phyloP scores from a whole-genome alignment of 2,888 invertebrate genomes.

The Nebria brevicollis region DNA sequence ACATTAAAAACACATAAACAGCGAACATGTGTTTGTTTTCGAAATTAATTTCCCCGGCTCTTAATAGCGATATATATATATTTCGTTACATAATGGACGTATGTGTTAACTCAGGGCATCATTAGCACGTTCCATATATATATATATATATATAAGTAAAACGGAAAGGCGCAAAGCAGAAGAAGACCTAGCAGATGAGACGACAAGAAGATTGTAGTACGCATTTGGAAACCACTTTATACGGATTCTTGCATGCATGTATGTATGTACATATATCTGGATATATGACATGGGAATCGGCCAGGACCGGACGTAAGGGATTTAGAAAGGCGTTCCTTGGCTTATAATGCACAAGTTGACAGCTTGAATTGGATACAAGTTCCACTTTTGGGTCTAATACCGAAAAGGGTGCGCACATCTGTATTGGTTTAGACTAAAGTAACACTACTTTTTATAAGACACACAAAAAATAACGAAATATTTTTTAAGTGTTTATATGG shows the following conservation, averaged over 20 bases:
- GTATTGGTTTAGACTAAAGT: not conserved
- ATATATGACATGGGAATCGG: conserved; percentile 1
- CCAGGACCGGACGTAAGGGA: conserved; percentile 1
- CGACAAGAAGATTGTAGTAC: not conserved
- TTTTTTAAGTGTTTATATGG: too few species aligned
- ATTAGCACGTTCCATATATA: not conserved
- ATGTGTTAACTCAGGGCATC: not conserved
- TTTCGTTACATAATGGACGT: not conserved
- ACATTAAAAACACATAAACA: not conserved
- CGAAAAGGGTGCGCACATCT: not conserved
- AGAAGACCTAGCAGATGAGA: not conserved
- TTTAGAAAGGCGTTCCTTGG: not conserved
- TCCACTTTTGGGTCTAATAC: not conserved
- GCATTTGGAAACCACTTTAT: not conserved
- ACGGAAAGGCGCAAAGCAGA: not conserved
- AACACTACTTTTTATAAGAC: not conserved
- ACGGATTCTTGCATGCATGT: not conserved
- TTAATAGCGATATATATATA: not conserved
- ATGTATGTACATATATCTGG: not conserved
- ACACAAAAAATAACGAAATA: too few species aligned
- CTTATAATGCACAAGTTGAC: not conserved
- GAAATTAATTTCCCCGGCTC: not conserved
- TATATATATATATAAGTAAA: not conserved
- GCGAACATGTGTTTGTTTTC: not conserved
- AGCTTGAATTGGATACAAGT: not conserved